Conservation (phyloP, 2,113 vertebrate species). For the Myotis yumanensis region DNA sequence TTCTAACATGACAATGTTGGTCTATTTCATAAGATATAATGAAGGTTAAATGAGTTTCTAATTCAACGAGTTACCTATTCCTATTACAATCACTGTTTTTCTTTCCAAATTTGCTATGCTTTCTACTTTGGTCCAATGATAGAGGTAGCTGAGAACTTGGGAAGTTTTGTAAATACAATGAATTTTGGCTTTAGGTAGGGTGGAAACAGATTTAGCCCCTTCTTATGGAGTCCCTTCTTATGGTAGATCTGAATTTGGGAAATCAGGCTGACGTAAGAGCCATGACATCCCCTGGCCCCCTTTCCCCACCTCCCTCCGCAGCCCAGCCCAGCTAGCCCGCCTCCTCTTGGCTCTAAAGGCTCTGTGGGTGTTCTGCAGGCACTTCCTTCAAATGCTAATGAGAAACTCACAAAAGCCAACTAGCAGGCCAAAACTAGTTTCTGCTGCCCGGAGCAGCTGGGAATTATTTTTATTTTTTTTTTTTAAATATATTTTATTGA, state of each 20-base stretch:
- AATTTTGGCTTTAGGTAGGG: not conserved
- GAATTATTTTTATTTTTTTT: too few relatives aligned
- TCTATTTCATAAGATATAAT: not conserved
- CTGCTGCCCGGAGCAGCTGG: not conserved
- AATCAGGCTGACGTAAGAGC: not conserved
- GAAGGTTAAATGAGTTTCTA: constrained; percentile 1
- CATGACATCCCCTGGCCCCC: not conserved
- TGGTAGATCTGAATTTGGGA: not conserved
- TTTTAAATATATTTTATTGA: too few relatives aligned
- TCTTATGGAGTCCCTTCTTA: too few relatives aligned
- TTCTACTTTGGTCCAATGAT: not conserved
- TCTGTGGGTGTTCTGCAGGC: not conserved
- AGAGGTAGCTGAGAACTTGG: not conserved
- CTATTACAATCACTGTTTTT: not conserved
- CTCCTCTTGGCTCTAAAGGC: not conserved
- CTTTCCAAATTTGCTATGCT: not conserved
- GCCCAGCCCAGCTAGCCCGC: not conserved
- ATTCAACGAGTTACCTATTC: not conserved
- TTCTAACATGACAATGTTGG: not conserved
- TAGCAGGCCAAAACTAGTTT: constrained; percentile 12
- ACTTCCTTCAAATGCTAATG: constrained; percentile 66
- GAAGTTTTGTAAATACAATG: not conserved
- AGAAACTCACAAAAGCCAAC: constrained; percentile 32
- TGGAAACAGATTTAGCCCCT: not conserved
- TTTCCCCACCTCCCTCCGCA: not conserved